phyloP scores from a whole-genome alignment of 2,888 invertebrate genomes.

The Helleia helle region DNA sequence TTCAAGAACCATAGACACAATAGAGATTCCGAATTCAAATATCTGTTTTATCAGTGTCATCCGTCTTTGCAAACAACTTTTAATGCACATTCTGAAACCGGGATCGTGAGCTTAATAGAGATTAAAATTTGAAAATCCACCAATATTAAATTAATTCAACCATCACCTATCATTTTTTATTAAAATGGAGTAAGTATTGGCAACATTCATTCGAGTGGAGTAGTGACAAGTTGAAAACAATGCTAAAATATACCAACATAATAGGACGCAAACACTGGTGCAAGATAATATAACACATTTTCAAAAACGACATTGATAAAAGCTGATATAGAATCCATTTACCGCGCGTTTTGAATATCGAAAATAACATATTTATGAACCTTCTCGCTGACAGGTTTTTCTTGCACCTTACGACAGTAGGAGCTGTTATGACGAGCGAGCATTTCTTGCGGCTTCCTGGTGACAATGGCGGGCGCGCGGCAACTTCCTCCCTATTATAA shows the following conservation, averaged over 20 bases:
- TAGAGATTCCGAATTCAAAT: no score
- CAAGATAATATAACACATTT: neutral
- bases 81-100: no score
- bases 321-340: neutral
- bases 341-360: no score
- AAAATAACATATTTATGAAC: constrained; percentile 26
- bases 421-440: constrained; percentile 40
- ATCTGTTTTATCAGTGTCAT: no score
- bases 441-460: constrained; percentile 19
- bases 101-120: no score
- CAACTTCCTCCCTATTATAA: neutral
- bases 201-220: no score
- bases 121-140: no score
- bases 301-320: neutral
- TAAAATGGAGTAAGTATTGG: no score
- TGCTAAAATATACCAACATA: neutral
- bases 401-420: constrained; percentile 42
- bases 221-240: no score
- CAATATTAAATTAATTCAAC: no score
- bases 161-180: no score
- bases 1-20: neutral
- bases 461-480: neutral
- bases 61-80: no score
- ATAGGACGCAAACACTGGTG: neutral
- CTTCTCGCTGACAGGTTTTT: constrained; percentile 46